phyloP scores from a whole-genome alignment of 2,113 vertebrate species.

The Callocephalon fimbriatum region DNA sequence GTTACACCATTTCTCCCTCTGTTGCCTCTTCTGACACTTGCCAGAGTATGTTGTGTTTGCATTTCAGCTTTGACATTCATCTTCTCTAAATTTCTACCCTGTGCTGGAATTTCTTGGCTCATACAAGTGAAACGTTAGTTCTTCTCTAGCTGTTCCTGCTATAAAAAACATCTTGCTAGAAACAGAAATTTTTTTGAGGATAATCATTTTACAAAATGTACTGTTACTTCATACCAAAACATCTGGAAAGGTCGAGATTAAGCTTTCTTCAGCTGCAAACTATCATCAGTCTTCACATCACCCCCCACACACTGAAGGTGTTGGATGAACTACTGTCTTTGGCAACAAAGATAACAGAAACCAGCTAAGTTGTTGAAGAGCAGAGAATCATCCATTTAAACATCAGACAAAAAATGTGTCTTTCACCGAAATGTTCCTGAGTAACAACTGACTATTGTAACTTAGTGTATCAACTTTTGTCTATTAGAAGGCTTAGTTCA shows the following conservation, averaged over 20 bases:
- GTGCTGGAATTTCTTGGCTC: slow-evolving; percentile 38
- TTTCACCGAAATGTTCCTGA: background rate
- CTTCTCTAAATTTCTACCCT: background rate
- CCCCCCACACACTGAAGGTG: background rate
- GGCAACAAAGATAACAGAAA: background rate
- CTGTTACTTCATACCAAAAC: background rate
- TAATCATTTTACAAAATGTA: background rate
- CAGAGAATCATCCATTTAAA: background rate
- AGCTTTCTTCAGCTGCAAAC: background rate
- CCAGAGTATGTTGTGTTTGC: background rate
- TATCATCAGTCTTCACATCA: background rate
- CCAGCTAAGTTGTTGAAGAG: background rate
- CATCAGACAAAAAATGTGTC: background rate
- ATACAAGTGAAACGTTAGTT: background rate
- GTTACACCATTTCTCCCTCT: background rate
- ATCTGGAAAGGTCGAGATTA: background rate
- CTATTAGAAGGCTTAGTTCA: background rate
- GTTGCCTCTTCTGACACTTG: background rate
- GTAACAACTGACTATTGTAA: background rate
- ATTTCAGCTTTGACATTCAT: background rate
- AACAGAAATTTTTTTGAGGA: background rate
- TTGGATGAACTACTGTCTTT: background rate
- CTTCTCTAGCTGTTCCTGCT: background rate
- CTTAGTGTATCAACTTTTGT: background rate
- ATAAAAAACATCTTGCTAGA: background rate